These are phyloP conservation scores for Coecobrya sp. DNA, from an alignment of 2,888 invertebrate species.

Conservation along the genomic window DNA sequence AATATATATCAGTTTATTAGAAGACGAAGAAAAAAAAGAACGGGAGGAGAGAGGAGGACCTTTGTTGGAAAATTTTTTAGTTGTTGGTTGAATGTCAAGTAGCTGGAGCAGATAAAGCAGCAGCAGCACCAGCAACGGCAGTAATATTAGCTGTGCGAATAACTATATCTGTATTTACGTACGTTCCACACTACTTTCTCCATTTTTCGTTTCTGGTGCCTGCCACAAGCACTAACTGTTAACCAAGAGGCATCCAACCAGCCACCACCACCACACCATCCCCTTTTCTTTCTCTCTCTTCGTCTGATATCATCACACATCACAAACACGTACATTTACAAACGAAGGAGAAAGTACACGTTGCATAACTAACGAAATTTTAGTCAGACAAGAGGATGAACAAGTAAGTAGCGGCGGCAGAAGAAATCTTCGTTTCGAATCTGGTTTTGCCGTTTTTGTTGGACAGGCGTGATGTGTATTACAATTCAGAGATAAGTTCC, in stretches of 20 bases:
- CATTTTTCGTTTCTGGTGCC: slow-evolving; percentile 55
- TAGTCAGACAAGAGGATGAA: slow-evolving; percentile 52
- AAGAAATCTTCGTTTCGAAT: slow-evolving; percentile 69
- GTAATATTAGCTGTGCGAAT: slow-evolving; percentile 45
- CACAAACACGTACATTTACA: slow-evolving; percentile 75
- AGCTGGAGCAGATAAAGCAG: slow-evolving; percentile 15
- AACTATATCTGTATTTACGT: not conserved
- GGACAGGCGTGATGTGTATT: slow-evolving; percentile 77
- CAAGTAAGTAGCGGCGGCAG: not conserved
- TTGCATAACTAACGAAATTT: slow-evolving; percentile 77
- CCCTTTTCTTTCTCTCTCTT: not conserved
- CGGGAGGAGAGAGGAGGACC: slow-evolving; percentile 26
- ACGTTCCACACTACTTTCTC: not conserved
- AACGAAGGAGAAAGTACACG: slow-evolving; percentile 69
- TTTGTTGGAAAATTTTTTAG: slow-evolving; percentile 40
- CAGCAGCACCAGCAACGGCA: not conserved
- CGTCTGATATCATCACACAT: slow-evolving; percentile 68
- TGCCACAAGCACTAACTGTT: slow-evolving; percentile 70
- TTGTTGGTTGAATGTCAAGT: slow-evolving; percentile 54
- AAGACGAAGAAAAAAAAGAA: slow-evolving; percentile 13
- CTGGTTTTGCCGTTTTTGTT: slow-evolving; percentile 45
- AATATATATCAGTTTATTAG: slow-evolving; percentile 42
- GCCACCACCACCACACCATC: slow-evolving; percentile 49
- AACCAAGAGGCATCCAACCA: slow-evolving; percentile 62
- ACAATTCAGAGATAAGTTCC: slow-evolving; percentile 63